These are phyloP conservation scores for Rosalia funebris DNA, from an alignment of 2,888 invertebrate species.

Conservation along the genomic window DNA sequence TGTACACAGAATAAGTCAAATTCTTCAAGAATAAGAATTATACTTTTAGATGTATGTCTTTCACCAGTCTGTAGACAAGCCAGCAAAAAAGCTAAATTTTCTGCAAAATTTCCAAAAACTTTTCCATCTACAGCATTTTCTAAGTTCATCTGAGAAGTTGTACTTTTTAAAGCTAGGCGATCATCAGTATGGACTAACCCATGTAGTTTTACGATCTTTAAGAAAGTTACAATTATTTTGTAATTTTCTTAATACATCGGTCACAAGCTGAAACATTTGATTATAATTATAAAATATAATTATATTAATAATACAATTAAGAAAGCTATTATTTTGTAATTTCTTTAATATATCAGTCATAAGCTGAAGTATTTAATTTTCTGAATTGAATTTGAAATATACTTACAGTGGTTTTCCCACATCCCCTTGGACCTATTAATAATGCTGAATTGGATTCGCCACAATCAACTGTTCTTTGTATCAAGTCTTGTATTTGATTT, in stretches of 20 bases:
- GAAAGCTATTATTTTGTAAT: slow-evolving; percentile 67
- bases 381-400: no score
- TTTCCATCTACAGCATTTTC: slow-evolving; percentile 85
- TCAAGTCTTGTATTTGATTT: slow-evolving; percentile 74
- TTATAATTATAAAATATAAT: slow-evolving; percentile 84
- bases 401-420: slow-evolving; percentile 87
- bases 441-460: slow-evolving; percentile 93
- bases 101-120: slow-evolving; percentile 88
- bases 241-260: slow-evolving; percentile 75
- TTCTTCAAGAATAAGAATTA: slow-evolving; percentile 86
- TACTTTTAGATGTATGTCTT: slow-evolving; percentile 74
- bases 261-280: slow-evolving; percentile 73
- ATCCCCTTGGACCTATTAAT: slow-evolving; percentile 85
- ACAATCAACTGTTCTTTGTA: slow-evolving; percentile 75
- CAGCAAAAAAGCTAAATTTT: slow-evolving; percentile 85
- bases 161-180: slow-evolving; percentile 82
- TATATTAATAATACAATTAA: slow-evolving; percentile 78
- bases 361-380: slow-evolving; percentile 69
- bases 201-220: slow-evolving; percentile 80
- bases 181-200: slow-evolving; percentile 94
- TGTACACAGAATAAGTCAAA: slow-evolving; percentile 92
- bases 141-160: slow-evolving; percentile 83
- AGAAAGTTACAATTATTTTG: slow-evolving; percentile 67
- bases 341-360: slow-evolving; percentile 78
- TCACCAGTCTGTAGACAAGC: slow-evolving; percentile 80